Base-by-base conservation (phyloP, 2,888 invertebrate species). In the Zeuzera pyrina region DNA sequence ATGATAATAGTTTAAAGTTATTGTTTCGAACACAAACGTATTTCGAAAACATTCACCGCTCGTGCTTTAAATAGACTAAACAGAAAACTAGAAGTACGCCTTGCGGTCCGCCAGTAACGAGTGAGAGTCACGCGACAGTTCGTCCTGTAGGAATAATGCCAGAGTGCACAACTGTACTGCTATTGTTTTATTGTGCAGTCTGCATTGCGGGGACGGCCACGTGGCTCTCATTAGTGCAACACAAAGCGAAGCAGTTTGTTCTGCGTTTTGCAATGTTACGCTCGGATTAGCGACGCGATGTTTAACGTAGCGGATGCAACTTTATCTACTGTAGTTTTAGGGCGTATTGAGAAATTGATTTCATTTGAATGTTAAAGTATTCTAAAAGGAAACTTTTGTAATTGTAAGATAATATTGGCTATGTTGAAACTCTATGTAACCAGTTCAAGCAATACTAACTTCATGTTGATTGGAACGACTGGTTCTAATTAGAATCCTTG, bases 121-220 rank as follows among this genome's bases (percentile, higher is more conserved):
- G 62, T 56, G 49, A 49, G 45, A 68, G 71, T 76, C 76, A 78
- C 74, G 78, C 77, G 71, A 78, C 68, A 62, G 60, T 69, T 66
- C 63, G 61, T 74, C 71, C 74, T 73, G 62, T 48, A 66, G 71
- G 70, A 74, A 78, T 81, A 74, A 74, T 71, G 74, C 63, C 62
- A 57, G 68, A 71, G 67, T 69, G 70, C 70, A 70, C 66, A 67
- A 71, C 66, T 72, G 68, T 62, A 55, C 62, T 55, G 60, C 65
- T 61, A 78, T 81, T 81, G 79, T 81, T 78, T 79, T 79, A 78
- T 79, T 79, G 78, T 79, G 71, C 70, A 69, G 72, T 57, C 81
- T 83, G 81, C 81, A 81, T 67, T 81, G 83, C 83, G 71, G 81
- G 72, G 77, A 71, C 63, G 57, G 78, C 73, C 79, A 83, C 81